These are phyloP conservation scores for Ichneumoninae sp. DNA, from an alignment of 2,888 invertebrate genomes.

Conservation along the genomic window DNA sequence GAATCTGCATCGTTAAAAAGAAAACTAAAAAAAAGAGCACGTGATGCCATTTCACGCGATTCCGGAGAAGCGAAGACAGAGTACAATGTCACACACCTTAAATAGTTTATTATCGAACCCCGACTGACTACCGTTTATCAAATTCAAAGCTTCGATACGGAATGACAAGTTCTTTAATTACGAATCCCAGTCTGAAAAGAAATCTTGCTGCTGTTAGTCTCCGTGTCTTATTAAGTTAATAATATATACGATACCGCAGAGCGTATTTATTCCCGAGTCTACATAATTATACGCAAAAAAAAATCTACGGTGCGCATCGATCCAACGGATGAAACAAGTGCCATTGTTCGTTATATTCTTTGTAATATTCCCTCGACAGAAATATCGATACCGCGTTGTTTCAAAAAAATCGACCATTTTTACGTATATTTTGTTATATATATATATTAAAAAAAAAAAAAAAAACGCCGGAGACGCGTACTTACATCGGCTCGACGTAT, in stretches of 20 bases:
- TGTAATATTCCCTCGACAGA: conserved; percentile 18
- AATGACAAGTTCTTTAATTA: conserved; percentile 22
- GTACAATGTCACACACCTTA: conserved; percentile 2
- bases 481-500: conserved; percentile 19
- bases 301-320: not conserved
- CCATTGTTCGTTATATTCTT: conserved; percentile 64
- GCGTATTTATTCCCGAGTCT: conserved; percentile 14
- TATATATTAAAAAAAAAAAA: not conserved
- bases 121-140: conserved; percentile 4
- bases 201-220: conserved; percentile 29
- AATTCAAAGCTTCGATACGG: not conserved
- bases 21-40: not conserved
- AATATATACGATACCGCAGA: conserved; percentile 24
- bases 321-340: conserved; percentile 42
- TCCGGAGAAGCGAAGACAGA: not conserved
- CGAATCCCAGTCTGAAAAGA: conserved; percentile 36
- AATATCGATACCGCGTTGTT: conserved; percentile 29
- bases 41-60: conserved; percentile 18
- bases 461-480: not conserved
- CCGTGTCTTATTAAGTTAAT: conserved; percentile 50
- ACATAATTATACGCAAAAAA: conserved; percentile 32
- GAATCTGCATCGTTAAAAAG: not conserved
- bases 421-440: conserved; percentile 1
- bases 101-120: conserved; percentile 7
- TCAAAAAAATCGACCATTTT: conserved; percentile 51